Evolutionary conservation across 1,140 invertebrate species (phyloP).

Genomic region (Lepidurus apus): DNA sequence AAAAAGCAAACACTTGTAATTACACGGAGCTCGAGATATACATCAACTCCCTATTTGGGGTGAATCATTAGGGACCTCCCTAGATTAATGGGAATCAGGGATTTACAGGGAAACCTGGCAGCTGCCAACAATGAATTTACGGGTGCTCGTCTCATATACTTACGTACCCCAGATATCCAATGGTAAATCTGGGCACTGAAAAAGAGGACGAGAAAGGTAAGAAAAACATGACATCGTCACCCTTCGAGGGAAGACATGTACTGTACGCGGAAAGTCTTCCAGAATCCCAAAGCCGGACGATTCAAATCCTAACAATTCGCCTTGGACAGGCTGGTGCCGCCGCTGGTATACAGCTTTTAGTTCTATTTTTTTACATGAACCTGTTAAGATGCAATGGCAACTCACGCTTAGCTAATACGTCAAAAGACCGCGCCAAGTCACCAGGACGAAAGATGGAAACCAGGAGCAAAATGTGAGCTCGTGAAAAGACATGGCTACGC

Average conservation of each 20-base stretch:
- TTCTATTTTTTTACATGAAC: neutral
- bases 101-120: no score
- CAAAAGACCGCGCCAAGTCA: conserved; percentile 5
- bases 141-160: no score
- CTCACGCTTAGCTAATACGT: conserved; percentile 15
- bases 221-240: conserved; percentile 13
- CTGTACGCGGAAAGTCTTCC: neutral
- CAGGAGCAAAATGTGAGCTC: neutral
- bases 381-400: neutral
- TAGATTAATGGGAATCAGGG: no score
- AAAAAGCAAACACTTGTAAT: no score
- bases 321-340: neutral
- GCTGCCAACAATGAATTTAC: no score
- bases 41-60: no score
- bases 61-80: no score
- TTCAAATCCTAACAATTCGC: neutral
- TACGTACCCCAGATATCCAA: neutral
- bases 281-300: neutral
- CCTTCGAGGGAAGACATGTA: neutral
- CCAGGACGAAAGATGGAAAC: neutral
- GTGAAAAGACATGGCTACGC: neutral
- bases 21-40: no score
- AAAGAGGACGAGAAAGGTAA: neutral
- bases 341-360: neutral
- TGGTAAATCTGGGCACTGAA: neutral